phyloP scores from a whole-genome alignment of 2,797 vertebrate species.

The Pseudochromis fuscus region DNA sequence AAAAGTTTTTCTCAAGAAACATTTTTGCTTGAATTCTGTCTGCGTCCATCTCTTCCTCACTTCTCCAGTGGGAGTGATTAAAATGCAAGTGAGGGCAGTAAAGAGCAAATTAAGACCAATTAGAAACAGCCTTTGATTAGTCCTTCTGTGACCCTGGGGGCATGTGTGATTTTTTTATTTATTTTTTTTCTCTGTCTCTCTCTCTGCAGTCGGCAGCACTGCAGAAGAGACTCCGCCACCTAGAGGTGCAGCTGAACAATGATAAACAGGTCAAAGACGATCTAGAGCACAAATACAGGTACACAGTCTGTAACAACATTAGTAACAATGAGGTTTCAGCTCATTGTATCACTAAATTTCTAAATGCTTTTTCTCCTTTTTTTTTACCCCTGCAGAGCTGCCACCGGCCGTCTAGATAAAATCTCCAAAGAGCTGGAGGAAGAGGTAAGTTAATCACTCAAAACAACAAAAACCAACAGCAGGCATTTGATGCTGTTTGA shows the following conservation, averaged over 20 bases:
- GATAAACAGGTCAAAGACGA: conserved; percentile 96
- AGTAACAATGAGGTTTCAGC: too few species aligned
- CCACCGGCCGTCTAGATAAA: conserved; percentile 91
- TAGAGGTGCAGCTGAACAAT: conserved; percentile 92
- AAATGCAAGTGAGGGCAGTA: background rate
- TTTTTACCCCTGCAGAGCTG: conserved; percentile 83
- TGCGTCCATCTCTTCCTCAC: background rate
- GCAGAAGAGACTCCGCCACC: conserved; percentile 91
- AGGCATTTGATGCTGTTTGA: conserved; percentile 8
- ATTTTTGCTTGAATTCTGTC: background rate
- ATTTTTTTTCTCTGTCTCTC: conserved; percentile 13
- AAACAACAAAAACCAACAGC: background rate
- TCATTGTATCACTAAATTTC: too few species aligned
- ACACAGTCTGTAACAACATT: conserved; percentile 12
- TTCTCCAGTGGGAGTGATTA: background rate
- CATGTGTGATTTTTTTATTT: background rate
- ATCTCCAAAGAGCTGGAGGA: conserved; percentile 95
- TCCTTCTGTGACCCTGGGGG: background rate
- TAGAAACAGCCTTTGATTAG: background rate
- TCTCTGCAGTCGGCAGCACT: conserved; percentile 83
- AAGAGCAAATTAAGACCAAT: background rate
- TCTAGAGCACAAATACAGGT: conserved; percentile 89
- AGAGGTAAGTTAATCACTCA: conserved; percentile 85
- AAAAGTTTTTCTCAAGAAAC: background rate
- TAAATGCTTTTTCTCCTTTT: background rate